Base-by-base conservation (phyloP, 2,888 invertebrate species). In the Platycheirus albimanus region DNA sequence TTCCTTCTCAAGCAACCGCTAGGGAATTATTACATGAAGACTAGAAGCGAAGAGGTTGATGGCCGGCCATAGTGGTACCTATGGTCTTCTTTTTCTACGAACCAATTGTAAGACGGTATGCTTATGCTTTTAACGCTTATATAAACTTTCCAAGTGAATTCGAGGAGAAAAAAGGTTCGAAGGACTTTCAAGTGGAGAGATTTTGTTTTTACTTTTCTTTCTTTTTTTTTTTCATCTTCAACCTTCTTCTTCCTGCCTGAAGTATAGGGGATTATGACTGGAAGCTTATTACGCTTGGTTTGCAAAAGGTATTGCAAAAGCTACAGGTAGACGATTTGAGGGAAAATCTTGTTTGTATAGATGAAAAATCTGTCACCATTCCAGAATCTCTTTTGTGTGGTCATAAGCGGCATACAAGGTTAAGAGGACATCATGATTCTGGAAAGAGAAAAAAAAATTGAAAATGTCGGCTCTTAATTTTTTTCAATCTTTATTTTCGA, bases 1-100 rank as follows among this genome's bases (percentile, higher is more conserved):
- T 24, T 13, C 15, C 36, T 3, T 8, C 8, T 24, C 24, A 20
- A 28, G 1, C 8, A 51, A 80, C 69, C 54, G 24, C 69, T 51
- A 51, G 80, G 75, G 70, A 58, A 75, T 69, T 47, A 58, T 41
- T 24, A 51, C 33, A 52, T 52, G 28, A 61, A 61, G 30, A 66
- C 45, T 30, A 28, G 45, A 33, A 17, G n/a, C 7, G 20, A 43
- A 19, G 28, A 17, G 30, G 28, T 49, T 28, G 30, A 64, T 54
- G 64, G 49, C 30, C 43, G 49, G 47, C n/a, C 33, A 33, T 52
- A 20, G 38, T 8, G 7, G 7, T 51, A 8, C 54, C 8, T 13
- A 52, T 51, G 69, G 70, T 41, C 49, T 58, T 49, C 51, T 61
- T 49, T 43, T 52, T 58, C 43, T 28, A 8, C 13, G n/a, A 58